A percentile compares a stretch with the other conserved stretches of the same genome.
Conservation (phyloP, 37 sponge, comb jelly and placozoan species). For the Chondrosia reniformis region DNA sequence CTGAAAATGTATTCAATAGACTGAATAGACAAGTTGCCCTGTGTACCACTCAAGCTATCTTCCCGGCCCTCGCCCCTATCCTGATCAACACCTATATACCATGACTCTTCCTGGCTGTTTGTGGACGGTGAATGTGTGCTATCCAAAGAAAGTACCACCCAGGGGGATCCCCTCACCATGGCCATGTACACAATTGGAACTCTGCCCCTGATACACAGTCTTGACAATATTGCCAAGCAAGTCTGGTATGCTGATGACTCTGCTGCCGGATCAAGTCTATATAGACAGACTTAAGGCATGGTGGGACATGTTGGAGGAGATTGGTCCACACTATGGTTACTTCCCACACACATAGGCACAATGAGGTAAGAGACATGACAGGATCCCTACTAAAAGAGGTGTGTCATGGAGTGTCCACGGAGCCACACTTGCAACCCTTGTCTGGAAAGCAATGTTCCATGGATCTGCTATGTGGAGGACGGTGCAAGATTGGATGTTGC, state of each 20-base stretch:
- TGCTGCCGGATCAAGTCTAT: not conserved
- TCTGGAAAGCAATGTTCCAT: not conserved
- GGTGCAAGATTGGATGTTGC: not conserved
- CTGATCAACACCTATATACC: slow-evolving; percentile 13
- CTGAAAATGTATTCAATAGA: not conserved
- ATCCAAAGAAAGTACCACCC: too few species aligned
- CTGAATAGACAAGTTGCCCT: not conserved
- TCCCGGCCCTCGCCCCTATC: slow-evolving; percentile 6
- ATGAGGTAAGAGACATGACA: not conserved
- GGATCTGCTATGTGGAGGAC: not conserved
- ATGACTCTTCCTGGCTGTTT: too few species aligned
- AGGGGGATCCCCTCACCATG: not conserved
- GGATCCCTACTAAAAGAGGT: not conserved
- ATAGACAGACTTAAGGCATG: not conserved
- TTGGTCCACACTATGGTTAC: not conserved
- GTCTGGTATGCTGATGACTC: slow-evolving; percentile 18
- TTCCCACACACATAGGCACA: not conserved
- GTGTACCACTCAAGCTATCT: not conserved
- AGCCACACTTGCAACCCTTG: not conserved
- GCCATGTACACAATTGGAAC: slow-evolving; percentile 36
- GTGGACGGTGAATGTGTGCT: too few species aligned
- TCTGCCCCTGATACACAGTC: slow-evolving; percentile 15
- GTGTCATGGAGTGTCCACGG: not conserved
- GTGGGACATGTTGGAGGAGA: not conserved
- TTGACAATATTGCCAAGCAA: slow-evolving; percentile 9